Evolutionary conservation across 2,797 vertebrate genomes (phyloP).

Genomic region (Pangasius sanitwongsei): DNA sequence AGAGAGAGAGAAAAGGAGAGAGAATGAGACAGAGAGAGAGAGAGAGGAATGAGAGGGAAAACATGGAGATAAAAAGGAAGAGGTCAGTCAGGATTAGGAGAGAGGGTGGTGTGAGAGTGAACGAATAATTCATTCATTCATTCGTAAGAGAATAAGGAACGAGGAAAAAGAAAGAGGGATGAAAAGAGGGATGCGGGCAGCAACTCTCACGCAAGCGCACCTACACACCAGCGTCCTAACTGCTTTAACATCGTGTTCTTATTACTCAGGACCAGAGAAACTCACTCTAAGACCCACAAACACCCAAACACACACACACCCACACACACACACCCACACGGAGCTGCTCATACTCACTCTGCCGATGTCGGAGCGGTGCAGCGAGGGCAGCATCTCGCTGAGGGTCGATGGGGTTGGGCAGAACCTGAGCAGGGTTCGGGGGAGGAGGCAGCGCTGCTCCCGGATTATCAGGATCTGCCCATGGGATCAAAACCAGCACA

Average conservation of each 20-base stretch:
- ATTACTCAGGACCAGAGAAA: background rate
- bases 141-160: background rate
- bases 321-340: background rate
- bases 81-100: constrained; percentile 21
- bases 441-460: constrained; percentile 71
- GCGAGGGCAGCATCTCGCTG: constrained; percentile 73
- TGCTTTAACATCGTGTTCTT: background rate
- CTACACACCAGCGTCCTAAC: background rate
- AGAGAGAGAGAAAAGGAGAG: background rate
- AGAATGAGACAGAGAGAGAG: background rate
- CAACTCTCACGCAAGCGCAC: constrained; percentile 1
- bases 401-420: constrained; percentile 77
- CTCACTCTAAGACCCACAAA: too few relatives aligned
- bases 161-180: background rate
- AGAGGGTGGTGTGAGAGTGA: background rate
- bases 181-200: background rate
- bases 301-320: background rate
- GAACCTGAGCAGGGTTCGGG: constrained; percentile 79
- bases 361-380: constrained; percentile 84
- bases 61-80: constrained; percentile 24
- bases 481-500: constrained; percentile 41
- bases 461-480: constrained; percentile 70
- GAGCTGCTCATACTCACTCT: constrained; percentile 83
- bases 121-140: background rate
- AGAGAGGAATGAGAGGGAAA: constrained; percentile 24